Base-by-base conservation (phyloP, 2,113 vertebrate genomes). In the Aegypius monachus region DNA sequence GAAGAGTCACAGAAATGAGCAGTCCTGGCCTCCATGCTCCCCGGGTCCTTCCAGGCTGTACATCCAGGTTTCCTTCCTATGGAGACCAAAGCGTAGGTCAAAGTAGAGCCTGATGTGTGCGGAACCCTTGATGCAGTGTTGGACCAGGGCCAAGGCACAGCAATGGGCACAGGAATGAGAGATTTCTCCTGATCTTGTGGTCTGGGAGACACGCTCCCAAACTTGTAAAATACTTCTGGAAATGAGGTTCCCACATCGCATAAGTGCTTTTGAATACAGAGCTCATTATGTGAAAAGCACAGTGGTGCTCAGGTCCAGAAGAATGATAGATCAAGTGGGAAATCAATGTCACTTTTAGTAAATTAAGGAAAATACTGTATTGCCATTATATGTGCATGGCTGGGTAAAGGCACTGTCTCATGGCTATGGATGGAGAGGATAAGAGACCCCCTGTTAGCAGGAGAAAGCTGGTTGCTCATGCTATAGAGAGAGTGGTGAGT, bases 11-110 rank as follows among this genome's bases (percentile, higher is more conserved):
- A 58, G 75, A 36, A 42, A 72, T 2, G 27, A 63, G 43, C 48
- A 50, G 12, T 22, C n/a, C 47, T n/a, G 22, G 2, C 13, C 2
- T 29, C 19, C 13, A 4, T 0, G 5, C 6, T 58, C 18, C 27
- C 29, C 11, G 2, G 10, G 4, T 66, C 21, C 23, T 42, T n/a
- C 42, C 56, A 79, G 47, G 40, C 15, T 62, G 32, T 47, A 34
- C 23, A 23, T 55, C 53, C 53, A 34, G 14, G 6, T 68, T 78
- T 81, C 9, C 26, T 34, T 47, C 32, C 52, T 4, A 3, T 0
- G 20, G 58, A 9, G 13, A 9, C 16, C 16, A 11, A 4, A 9
- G 40, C 2, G 1, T 6, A 50, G 12, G 11, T 7, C 16, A 42
- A 19, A 26, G 42, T 8, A 74, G 61, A 48, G 27, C 29, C 9